These are phyloP conservation scores for Drosophila melanogaster DNA, from an alignment of 1,140 invertebrate genomes.

Conservation along the genomic window Release_6_plus_ISO1_MT NC_004354.4:14231001-14231500, in stretches of 20 bases:
- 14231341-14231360: too few relatives aligned
- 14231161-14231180: constrained; percentile 86
- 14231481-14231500: too few relatives aligned
- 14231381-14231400: too few relatives aligned
- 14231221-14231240: constrained; percentile 93
- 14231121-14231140: constrained; percentile 97
- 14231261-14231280: too few relatives aligned
- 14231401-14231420: too few relatives aligned
- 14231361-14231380: too few relatives aligned
- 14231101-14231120: constrained; percentile 94
- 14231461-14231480: too few relatives aligned
- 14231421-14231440: too few relatives aligned
- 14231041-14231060: constrained; percentile 93
- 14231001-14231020: constrained; percentile 94
- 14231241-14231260: constrained; percentile 49
- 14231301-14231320: too few relatives aligned
- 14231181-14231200: constrained; percentile 93
- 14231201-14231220: constrained; percentile 91
- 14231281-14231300: too few relatives aligned
- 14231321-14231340: too few relatives aligned
- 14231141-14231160: constrained; percentile 74
- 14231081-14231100: constrained; percentile 97
- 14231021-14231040: constrained; percentile 97
- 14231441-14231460: too few relatives aligned
- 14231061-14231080: constrained; percentile 93